A percentile compares a stretch with the other conserved stretches of the same genome.
Conservation (phyloP, 2,113 vertebrate genomes). For the Pachyramphus minor region DNA sequence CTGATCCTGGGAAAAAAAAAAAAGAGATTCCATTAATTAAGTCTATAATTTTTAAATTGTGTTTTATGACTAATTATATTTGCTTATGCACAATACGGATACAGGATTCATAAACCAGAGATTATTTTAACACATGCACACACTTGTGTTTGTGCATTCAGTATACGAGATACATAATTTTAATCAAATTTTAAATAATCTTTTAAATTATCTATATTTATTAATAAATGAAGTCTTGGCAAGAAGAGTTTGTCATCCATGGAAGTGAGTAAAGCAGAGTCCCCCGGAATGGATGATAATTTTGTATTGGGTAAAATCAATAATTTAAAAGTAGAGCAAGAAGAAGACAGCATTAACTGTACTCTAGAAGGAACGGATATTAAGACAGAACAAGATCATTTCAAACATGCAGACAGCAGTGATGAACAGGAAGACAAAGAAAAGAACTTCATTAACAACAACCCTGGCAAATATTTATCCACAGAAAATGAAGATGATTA, state of each 20-base stretch:
- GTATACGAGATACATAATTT: background rate
- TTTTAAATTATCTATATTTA: conserved; percentile 20
- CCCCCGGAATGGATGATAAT: conserved; percentile 37
- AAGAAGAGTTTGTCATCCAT: conserved; percentile 47
- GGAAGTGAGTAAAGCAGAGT: conserved; percentile 39
- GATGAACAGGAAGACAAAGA: conserved; percentile 77
- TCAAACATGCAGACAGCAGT: conserved; percentile 72
- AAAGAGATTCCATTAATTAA: conserved; percentile 14
- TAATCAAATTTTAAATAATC: conserved; percentile 24
- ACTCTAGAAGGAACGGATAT: conserved; percentile 68
- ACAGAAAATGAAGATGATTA: conserved; percentile 87
- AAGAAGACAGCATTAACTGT: conserved; percentile 42
- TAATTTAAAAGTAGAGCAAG: conserved; percentile 67
- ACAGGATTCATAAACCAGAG: background rate
- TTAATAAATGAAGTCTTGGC: conserved; percentile 17
- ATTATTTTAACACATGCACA: background rate
- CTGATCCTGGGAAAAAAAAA: background rate
- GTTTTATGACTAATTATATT: background rate
- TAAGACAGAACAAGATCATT: conserved; percentile 75
- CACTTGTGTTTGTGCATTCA: background rate
- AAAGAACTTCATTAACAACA: conserved; percentile 67
- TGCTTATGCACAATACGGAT: background rate
- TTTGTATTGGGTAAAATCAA: conserved; percentile 56
- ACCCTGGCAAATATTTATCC: conserved; percentile 76
- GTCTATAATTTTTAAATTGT: background rate